phyloP scores from a whole-genome alignment of 2,113 vertebrate species.

The Chascanopsetta lugubris region DNA sequence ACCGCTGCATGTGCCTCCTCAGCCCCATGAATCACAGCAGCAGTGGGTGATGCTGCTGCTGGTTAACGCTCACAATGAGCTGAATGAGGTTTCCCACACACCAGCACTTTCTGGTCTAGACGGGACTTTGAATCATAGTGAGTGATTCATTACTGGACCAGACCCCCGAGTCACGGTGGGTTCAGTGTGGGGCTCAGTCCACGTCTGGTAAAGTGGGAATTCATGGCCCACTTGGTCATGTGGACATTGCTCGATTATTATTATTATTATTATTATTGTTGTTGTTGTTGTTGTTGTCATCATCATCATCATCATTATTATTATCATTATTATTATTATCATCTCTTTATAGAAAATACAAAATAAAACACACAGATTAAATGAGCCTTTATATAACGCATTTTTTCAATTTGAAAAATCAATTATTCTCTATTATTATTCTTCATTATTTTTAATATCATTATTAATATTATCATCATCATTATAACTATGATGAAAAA shows the following conservation, averaged over 20 bases:
- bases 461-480: background rate
- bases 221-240: background rate
- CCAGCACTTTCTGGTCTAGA: constrained; percentile 55
- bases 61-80: background rate
- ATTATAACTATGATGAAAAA: too few species aligned
- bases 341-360: too few species aligned
- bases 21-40: constrained; percentile 11
- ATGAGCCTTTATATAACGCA: too few species aligned
- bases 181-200: constrained; percentile 27
- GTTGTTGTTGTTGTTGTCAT: too few species aligned
- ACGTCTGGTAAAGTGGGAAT: constrained; percentile 12
- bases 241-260: background rate
- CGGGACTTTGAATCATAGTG: constrained; percentile 64
- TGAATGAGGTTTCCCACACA: constrained; percentile 28
- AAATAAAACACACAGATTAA: too few species aligned
- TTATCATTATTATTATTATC: too few species aligned
- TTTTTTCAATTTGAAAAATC: too few species aligned
- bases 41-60: background rate
- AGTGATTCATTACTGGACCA: constrained; percentile 59
- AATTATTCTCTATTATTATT: too few species aligned
- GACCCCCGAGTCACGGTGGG: constrained; percentile 14
- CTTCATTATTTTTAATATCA: background rate
- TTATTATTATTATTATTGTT: too few species aligned
- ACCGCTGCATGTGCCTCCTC: constrained; percentile 1
- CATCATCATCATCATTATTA: too few species aligned